Conservation (phyloP, 2,888 invertebrate genomes). For the Drosophila flavopinicola region DNA sequence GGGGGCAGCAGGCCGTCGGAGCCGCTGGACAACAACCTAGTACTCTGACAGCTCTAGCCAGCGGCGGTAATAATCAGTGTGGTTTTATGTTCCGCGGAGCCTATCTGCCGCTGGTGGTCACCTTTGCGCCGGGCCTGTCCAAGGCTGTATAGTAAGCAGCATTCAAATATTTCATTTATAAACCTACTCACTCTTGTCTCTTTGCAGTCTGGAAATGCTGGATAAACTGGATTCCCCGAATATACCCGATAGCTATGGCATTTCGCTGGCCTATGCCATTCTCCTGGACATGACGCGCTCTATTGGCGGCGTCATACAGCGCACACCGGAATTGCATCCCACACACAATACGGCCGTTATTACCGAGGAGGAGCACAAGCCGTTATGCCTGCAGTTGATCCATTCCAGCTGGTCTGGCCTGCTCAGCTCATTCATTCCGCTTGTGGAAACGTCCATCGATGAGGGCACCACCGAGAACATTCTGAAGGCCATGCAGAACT, state of each 20-base stretch:
- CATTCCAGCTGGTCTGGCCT: constrained; percentile 98
- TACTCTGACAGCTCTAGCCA: constrained; percentile 83
- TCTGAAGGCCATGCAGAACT: constrained; percentile 94
- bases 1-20: constrained; percentile 53
- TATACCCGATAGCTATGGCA: constrained; percentile 98
- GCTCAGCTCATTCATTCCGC: constrained; percentile 94
- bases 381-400: constrained; percentile 89
- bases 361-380: constrained; percentile 80
- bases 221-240: constrained; percentile 97
- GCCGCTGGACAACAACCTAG: constrained; percentile 49
- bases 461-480: constrained; percentile 96
- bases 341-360: constrained; percentile 74
- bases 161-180: background rate
- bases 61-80: constrained; percentile 82
- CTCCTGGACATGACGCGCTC: constrained; percentile 96
- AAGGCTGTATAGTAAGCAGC: constrained; percentile 95
- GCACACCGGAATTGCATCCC: constrained; percentile 85
- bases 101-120: constrained; percentile 94
- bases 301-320: constrained; percentile 88
- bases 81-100: constrained; percentile 97
- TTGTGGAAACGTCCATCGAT: constrained; percentile 98
- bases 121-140: constrained; percentile 92
- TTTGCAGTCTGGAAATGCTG: constrained; percentile 94
- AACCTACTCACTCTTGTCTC: background rate
- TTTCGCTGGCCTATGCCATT: constrained; percentile 97